phyloP scores from a whole-genome alignment of 2,113 vertebrate genomes.

The Microcebus jonahi region DNA sequence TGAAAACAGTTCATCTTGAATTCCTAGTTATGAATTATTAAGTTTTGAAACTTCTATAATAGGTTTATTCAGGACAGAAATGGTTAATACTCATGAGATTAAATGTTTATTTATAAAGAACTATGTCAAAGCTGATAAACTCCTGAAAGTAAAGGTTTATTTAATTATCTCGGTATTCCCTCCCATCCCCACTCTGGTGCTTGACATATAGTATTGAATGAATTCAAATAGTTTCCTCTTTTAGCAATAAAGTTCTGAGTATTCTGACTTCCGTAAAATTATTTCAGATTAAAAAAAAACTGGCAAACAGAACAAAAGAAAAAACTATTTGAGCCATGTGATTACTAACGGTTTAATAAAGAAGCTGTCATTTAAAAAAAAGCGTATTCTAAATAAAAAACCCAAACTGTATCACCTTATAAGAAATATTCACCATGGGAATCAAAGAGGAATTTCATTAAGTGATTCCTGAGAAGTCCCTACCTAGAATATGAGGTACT shows the following conservation, averaged over 20 bases:
- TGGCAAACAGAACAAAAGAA: not conserved
- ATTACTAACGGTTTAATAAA: not conserved
- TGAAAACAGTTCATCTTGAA: conserved; percentile 79
- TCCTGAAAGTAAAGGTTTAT: not conserved
- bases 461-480: not conserved
- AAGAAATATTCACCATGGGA: not conserved
- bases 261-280: conserved; percentile 8
- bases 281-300: conserved; percentile 17
- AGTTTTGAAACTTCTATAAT: conserved; percentile 76
- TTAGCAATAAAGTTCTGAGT: not conserved
- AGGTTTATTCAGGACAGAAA: conserved; percentile 75
- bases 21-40: conserved; percentile 73
- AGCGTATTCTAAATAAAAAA: conserved; percentile 12
- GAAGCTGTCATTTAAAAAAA: not conserved
- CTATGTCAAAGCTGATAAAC: not conserved
- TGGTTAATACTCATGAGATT: conserved; percentile 47
- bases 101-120: conserved; percentile 30
- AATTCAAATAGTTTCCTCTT: conserved; percentile 48
- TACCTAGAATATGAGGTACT: not conserved
- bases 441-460: not conserved
- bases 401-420: not conserved
- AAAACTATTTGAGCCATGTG: not conserved
- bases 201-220: not conserved
- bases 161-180: conserved; percentile 7
- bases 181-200: not conserved